phyloP scores from a whole-genome alignment of 2,797 vertebrate species.

The Myripristis murdjan region DNA sequence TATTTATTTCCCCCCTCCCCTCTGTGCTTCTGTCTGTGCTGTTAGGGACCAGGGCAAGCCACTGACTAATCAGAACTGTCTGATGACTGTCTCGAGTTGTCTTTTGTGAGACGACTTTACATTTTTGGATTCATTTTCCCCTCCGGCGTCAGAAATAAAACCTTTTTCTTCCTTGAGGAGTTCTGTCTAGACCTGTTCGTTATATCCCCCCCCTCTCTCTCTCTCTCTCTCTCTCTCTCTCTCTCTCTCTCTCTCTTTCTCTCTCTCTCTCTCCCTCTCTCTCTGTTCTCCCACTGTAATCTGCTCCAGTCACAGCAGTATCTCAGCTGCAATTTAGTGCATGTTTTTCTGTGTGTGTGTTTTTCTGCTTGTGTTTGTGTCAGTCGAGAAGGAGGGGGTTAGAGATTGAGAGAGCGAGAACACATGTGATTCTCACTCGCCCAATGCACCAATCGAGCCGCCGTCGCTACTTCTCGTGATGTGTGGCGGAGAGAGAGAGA shows the following conservation, averaged over 20 bases:
- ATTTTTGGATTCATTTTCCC: slow-evolving; percentile 1
- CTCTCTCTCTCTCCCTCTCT: too few species aligned
- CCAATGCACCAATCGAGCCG: slow-evolving; percentile 59
- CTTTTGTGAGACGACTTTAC: not conserved
- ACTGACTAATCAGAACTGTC: slow-evolving; percentile 9
- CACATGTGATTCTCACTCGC: slow-evolving; percentile 27
- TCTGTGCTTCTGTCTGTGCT: slow-evolving; percentile 7
- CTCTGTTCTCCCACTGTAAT: slow-evolving; percentile 29
- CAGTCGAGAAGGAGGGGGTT: slow-evolving; percentile 5
- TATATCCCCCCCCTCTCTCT: too few species aligned
- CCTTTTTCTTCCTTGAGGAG: slow-evolving; percentile 7
- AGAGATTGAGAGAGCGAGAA: slow-evolving; percentile 20
- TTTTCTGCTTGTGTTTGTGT: slow-evolving; percentile 21
- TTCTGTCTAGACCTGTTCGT: slow-evolving; percentile 23
- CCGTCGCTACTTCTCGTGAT: slow-evolving; percentile 44
- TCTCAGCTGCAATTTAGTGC: slow-evolving; percentile 25
- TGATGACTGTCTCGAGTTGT: too few species aligned
- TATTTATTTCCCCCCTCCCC: slow-evolving; percentile 24
- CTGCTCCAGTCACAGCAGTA: slow-evolving; percentile 27
- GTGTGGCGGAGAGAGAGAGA: slow-evolving; percentile 48
- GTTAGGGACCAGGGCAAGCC: not conserved
- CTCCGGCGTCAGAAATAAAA: not conserved
- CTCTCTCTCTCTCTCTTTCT: too few species aligned
- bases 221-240: too few species aligned
- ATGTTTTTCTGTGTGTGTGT: slow-evolving; percentile 26